phyloP scores from a whole-genome alignment of 2,888 invertebrate genomes.

The Ariolimax columbianus region DNA sequence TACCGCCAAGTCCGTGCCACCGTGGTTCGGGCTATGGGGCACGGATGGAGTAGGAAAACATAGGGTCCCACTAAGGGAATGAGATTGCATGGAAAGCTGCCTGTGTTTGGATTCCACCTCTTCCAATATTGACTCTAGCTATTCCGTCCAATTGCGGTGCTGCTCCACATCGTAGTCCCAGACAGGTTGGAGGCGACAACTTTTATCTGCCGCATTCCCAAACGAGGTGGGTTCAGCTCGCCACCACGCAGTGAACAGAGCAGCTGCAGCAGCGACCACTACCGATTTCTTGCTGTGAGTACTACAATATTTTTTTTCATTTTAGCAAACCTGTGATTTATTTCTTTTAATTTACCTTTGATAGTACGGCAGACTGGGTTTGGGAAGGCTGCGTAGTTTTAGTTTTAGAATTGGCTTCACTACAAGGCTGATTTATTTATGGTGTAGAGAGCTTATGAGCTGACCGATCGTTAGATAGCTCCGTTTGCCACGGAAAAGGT shows the following conservation, averaged over 20 bases:
- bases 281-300: slow-evolving; percentile 20
- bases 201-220: slow-evolving; percentile 29
- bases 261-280: not conserved
- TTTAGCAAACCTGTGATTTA: not conserved
- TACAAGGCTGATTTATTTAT: too few species aligned
- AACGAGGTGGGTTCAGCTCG: slow-evolving; percentile 5
- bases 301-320: not conserved
- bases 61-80: slow-evolving; percentile 39
- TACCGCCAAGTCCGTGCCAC: not conserved
- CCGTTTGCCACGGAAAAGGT: too few species aligned
- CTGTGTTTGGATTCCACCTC: slow-evolving; percentile 37
- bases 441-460: too few species aligned
- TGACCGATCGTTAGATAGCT: too few species aligned
- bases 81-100: slow-evolving; percentile 38
- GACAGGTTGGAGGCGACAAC: slow-evolving; percentile 45
- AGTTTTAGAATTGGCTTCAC: too few species aligned
- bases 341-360: not conserved
- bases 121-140: slow-evolving; percentile 44
- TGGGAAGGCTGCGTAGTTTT: too few species aligned
- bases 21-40: not conserved
- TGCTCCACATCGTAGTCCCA: slow-evolving; percentile 30
- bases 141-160: slow-evolving; percentile 45
- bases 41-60: slow-evolving; percentile 2
- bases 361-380: too few species aligned
- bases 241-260: not conserved